These are phyloP conservation scores for Cervus canadensis DNA, from an alignment of 2,113 vertebrate genomes.

Conservation along the genomic window DNA sequence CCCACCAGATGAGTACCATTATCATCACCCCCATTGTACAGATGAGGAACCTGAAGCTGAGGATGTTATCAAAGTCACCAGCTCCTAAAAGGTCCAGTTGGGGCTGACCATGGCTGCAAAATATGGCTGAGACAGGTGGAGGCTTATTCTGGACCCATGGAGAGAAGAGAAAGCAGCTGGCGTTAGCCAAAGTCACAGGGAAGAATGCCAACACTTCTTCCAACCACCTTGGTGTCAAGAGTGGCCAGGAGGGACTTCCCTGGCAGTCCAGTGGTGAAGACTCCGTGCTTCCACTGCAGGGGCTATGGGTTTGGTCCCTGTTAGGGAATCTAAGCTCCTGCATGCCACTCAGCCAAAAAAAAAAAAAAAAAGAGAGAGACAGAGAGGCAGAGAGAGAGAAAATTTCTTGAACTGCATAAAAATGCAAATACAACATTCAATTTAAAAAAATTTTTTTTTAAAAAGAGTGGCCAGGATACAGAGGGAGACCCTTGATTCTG, in stretches of 20 bases:
- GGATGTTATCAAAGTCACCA: not conserved
- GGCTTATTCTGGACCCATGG: not conserved
- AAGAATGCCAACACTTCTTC: not conserved
- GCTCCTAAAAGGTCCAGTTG: not conserved
- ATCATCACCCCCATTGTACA: not conserved
- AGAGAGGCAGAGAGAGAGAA: not conserved
- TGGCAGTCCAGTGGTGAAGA: not conserved
- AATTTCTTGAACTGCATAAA: not conserved
- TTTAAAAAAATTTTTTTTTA: not conserved
- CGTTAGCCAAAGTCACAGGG: accelerated
- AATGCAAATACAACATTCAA: not conserved
- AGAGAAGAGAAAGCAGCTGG: not conserved
- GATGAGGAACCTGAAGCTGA: not conserved
- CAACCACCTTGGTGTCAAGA: not conserved
- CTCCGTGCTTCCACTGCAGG: not conserved
- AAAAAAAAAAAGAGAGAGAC: accelerated
- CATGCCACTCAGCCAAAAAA: not conserved
- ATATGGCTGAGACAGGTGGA: not conserved
- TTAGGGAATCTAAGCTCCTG: not conserved
- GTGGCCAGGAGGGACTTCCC: not conserved
- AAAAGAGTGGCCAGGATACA: not conserved
- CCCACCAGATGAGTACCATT: not conserved
- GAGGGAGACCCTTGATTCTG: not conserved
- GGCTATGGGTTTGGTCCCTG: not conserved
- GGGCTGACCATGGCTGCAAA: not conserved